Evolutionary conservation across 92 coral and sea anemone species (phyloP).

Genomic region (Palythoa grandiflora): DNA sequence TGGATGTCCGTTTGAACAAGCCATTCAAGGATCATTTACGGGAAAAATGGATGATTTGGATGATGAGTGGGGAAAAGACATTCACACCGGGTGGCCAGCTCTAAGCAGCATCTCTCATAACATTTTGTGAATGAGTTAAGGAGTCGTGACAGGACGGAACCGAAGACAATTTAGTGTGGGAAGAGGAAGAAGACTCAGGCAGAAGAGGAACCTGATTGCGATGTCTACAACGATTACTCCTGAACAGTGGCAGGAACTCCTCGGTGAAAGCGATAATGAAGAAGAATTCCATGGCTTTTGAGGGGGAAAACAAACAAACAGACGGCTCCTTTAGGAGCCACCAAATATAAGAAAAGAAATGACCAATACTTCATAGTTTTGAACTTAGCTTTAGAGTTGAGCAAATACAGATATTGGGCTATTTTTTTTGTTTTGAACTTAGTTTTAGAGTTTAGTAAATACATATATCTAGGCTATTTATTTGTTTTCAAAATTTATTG

Average conservation of each 20-base stretch:
- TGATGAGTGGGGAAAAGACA: slow-evolving; percentile 57
- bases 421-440: too few species aligned
- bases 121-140: slow-evolving; percentile 51
- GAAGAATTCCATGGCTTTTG: not conserved
- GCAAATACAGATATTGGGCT: slow-evolving; percentile 9
- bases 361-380: slow-evolving; percentile 48
- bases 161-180: too few species aligned
- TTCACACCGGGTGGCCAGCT: slow-evolving; percentile 48
- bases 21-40: slow-evolving; percentile 55
- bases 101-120: slow-evolving; percentile 53
- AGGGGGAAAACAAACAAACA: not conserved
- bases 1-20: slow-evolving; percentile 56
- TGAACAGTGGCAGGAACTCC: too few species aligned
- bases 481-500: too few species aligned
- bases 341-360: slow-evolving; percentile 50
- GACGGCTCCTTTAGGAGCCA: slow-evolving; percentile 56
- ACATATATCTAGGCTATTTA: too few species aligned
- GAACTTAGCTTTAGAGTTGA: slow-evolving; percentile 20
- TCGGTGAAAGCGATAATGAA: not conserved
- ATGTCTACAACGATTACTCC: too few species aligned
- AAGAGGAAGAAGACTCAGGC: too few species aligned
- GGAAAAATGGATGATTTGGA: slow-evolving; percentile 52
- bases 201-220: too few species aligned
- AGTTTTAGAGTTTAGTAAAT: too few species aligned
- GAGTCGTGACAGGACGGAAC: slow-evolving; percentile 36